Percentiles rank a stretch among this genome's conserved stretches.
These are phyloP conservation scores for Leptinotarsa peninsularis DNA, from an alignment of 2,888 invertebrate species.

Conservation along the genomic window DNA sequence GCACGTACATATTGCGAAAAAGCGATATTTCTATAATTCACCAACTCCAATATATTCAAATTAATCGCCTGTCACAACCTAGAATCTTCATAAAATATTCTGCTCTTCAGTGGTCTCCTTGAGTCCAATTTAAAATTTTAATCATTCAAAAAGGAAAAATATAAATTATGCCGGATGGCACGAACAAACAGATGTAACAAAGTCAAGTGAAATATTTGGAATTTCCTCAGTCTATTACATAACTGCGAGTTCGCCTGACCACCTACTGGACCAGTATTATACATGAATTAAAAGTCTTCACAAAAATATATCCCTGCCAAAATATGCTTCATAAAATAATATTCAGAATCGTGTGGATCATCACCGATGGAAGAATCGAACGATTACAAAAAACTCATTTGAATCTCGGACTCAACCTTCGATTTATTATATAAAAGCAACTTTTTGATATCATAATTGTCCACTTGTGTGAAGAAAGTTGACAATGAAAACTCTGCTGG, in stretches of 20 bases:
- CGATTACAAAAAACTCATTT: conserved; percentile 12
- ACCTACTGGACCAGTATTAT: not conserved
- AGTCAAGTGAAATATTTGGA: not conserved
- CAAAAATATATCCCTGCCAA: not conserved
- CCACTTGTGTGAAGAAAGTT: conserved; percentile 29
- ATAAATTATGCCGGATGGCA: not conserved
- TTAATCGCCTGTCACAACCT: not conserved
- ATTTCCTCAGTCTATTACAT: not conserved
- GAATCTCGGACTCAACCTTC: conserved; percentile 35
- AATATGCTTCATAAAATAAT: not conserved
- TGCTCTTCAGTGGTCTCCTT: not conserved
- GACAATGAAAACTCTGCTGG: conserved; percentile 42
- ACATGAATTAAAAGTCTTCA: not conserved
- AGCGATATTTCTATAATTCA: not conserved
- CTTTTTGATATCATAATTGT: conserved; percentile 31
- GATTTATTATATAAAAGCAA: conserved; percentile 34
- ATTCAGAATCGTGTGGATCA: not conserved
- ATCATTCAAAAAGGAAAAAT: not conserved
- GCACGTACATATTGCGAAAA: not conserved
- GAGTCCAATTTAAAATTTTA: not conserved
- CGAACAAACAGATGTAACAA: not conserved
- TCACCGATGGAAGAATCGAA: not conserved
- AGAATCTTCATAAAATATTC: not conserved
- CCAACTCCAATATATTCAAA: not conserved
- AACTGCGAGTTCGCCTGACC: not conserved